These are phyloP conservation scores for Xiphias gladius DNA, from an alignment of 2,113 vertebrate species.

Conservation along the genomic window DNA sequence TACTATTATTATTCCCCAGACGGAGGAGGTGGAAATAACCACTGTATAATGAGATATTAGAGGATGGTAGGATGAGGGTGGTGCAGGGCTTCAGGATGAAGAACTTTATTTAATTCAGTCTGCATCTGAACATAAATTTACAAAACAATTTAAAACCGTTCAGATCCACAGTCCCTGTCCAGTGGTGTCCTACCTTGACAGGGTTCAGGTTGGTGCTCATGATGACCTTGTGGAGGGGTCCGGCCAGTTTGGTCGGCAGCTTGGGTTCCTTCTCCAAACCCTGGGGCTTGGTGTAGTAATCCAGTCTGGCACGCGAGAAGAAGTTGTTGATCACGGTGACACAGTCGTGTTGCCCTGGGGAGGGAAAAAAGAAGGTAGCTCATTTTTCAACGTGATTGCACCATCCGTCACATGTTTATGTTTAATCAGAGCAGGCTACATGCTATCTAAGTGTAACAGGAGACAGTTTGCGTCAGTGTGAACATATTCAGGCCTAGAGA, in stretches of 20 bases:
- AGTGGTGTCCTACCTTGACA: constrained; percentile 87
- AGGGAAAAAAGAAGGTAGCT: background rate
- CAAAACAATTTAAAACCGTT: background rate
- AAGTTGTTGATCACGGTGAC: constrained; percentile 99
- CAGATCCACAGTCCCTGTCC: accelerated
- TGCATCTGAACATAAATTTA: background rate
- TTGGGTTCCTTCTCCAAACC: constrained; percentile 96
- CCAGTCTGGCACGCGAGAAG: constrained; percentile 93
- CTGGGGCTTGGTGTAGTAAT: constrained; percentile 96
- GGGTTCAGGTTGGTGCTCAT: constrained; percentile 97
- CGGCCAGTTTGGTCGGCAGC: constrained; percentile 91
- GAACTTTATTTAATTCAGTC: too few species aligned
- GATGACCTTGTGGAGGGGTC: constrained; percentile 96
- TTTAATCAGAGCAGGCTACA: background rate
- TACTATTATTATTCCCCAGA: too few species aligned
- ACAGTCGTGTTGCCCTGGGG: constrained; percentile 95
- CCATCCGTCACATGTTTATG: background rate
- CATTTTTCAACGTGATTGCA: background rate
- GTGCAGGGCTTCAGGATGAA: background rate
- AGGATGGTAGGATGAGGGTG: too few species aligned
- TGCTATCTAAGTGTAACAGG: background rate
- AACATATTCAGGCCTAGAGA: background rate
- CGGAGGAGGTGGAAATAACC: background rate
- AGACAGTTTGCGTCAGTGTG: background rate
- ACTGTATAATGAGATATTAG: background rate